phyloP scores from a whole-genome alignment of 2,113 vertebrate species.

The Amia ocellicauda region DNA sequence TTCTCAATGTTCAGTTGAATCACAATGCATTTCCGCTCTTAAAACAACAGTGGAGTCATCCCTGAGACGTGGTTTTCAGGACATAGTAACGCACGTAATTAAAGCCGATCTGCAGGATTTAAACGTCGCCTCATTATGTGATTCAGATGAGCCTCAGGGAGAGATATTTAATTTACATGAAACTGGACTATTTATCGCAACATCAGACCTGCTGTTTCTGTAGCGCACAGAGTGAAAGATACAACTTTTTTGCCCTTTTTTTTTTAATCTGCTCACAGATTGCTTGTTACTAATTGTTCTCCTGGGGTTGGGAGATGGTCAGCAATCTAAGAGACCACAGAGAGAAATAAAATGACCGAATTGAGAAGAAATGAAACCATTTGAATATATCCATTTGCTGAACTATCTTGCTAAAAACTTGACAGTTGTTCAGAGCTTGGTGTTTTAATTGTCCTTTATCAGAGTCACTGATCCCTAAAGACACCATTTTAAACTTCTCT shows the following conservation, averaged over 20 bases:
- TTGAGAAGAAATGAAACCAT: background rate
- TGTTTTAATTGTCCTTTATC: too few relatives aligned
- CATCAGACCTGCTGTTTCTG: background rate
- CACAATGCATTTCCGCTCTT: too few relatives aligned
- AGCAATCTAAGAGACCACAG: background rate
- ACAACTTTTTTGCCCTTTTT: background rate
- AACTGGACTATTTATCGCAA: background rate
- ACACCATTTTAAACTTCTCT: too few relatives aligned
- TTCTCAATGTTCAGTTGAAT: too few relatives aligned
- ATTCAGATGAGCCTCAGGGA: slow-evolving; percentile 1
- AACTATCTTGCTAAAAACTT: too few relatives aligned
- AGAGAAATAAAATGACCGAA: background rate
- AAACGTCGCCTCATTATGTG: slow-evolving; percentile 15
- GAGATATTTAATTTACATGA: background rate
- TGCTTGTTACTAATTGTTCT: slow-evolving; percentile 23
- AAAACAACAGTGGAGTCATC: too few relatives aligned
- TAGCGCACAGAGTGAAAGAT: background rate
- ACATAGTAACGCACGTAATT: too few relatives aligned
- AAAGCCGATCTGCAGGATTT: too few relatives aligned
- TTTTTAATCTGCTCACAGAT: slow-evolving; percentile 21
- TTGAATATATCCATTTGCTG: too few relatives aligned
- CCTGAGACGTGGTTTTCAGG: too few relatives aligned
- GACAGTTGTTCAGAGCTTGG: too few relatives aligned
- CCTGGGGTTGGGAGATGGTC: slow-evolving; percentile 1
- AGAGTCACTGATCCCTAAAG: too few relatives aligned